phyloP scores from a whole-genome alignment of 2,113 vertebrate genomes.

The Chitala chitala region DNA sequence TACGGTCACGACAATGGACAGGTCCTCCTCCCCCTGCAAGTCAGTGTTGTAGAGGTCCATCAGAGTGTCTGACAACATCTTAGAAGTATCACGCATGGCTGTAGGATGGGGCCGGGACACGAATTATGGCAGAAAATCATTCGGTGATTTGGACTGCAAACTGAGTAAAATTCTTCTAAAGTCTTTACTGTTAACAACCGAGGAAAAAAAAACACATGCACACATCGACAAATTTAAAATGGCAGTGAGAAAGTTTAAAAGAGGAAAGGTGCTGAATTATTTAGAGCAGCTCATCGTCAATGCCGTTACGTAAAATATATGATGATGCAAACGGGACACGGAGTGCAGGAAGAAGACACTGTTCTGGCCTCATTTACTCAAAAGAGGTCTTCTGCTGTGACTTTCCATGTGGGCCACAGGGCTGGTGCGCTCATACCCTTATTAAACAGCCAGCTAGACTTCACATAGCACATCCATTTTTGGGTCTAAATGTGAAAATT shows the following conservation, averaged over 20 bases:
- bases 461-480: background rate
- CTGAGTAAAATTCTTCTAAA: background rate
- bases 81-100: constrained; percentile 90
- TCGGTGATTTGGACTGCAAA: too few species aligned
- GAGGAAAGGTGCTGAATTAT: too few species aligned
- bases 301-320: too few species aligned
- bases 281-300: background rate
- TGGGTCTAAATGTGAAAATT: background rate
- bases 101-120: constrained; percentile 17
- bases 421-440: background rate
- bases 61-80: constrained; percentile 77
- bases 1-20: constrained; percentile 76
- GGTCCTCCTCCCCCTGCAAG: constrained; percentile 76
- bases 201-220: background rate
- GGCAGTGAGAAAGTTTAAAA: background rate
- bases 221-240: background rate
- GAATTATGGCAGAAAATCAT: too few species aligned
- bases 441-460: background rate
- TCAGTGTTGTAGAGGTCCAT: constrained; percentile 75
- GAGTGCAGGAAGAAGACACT: too few species aligned
- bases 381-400: too few species aligned
- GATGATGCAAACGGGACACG: too few species aligned
- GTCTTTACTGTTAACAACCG: background rate
- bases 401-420: background rate
- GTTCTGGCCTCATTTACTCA: too few species aligned